These are phyloP conservation scores for Rhynchonycteris naso DNA, from an alignment of 2,797 vertebrate species.

Conservation along the genomic window DNA sequence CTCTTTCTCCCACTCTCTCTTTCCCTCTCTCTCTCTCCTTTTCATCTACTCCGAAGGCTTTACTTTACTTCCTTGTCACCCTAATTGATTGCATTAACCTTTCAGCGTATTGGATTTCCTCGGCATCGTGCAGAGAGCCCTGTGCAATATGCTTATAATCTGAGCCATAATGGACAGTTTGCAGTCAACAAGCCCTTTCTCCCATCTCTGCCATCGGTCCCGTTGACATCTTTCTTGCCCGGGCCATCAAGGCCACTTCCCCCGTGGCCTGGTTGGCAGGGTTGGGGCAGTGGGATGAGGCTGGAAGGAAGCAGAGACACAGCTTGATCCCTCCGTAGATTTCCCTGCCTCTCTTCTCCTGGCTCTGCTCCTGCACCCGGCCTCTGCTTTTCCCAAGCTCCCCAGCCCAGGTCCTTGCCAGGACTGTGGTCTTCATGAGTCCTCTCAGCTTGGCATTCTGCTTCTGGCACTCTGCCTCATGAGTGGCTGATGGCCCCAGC, in stretches of 20 bases:
- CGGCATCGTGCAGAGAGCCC: conserved; percentile 97
- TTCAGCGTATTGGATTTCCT: conserved; percentile 99
- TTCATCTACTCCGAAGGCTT: conserved; percentile 98
- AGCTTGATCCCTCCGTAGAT: accelerated
- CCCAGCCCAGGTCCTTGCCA: neutral
- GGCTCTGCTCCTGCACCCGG: neutral
- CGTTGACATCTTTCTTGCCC: conserved; percentile 83
- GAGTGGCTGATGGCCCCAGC: neutral
- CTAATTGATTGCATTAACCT: conserved; percentile 99
- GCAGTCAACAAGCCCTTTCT: conserved; percentile 93
- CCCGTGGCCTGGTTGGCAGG: neutral
- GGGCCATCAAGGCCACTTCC: conserved; percentile 41
- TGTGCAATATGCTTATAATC: conserved; percentile 99
- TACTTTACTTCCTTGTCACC: conserved; percentile 99
- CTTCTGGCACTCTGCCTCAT: neutral
- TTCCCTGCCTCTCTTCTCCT: neutral
- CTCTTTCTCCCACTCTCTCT: conserved; percentile 67
- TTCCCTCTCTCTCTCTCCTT: conserved; percentile 86
- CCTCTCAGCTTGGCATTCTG: neutral
- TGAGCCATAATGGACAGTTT: conserved; percentile 98
- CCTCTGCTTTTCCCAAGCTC: neutral
- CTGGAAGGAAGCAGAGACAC: neutral
- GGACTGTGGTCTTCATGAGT: neutral
- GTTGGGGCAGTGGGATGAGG: neutral
- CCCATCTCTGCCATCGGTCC: conserved; percentile 83